Base-by-base conservation (phyloP, 1,140 invertebrate genomes). In the Lamellibrachia luymesi region DNA sequence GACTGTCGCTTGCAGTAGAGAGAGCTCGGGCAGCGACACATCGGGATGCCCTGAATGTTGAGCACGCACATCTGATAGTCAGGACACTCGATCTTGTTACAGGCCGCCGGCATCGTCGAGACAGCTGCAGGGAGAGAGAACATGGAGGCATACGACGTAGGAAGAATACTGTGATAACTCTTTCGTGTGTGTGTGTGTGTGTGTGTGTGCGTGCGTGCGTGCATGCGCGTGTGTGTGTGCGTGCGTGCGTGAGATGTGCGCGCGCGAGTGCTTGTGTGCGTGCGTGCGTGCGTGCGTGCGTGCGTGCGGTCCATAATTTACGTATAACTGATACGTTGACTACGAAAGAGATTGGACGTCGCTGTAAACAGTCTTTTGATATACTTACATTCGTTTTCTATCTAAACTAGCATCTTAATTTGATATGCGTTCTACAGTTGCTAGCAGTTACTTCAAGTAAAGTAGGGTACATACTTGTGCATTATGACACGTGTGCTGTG, bases 1-100 rank as follows among this genome's bases (percentile, higher is more conserved):
- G 52, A 50, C 38, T 38, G n/a, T 25, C 52, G 90, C 80, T 49
- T 51, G 90, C 93, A 93, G 49, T n/a, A 90, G 90, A 92, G 92
- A 10, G 89, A 56, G 22, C 91, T 93, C 22, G 92, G 93, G 51
- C 93, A 93, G 50, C 92, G 91, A 56, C 93, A 93, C 90, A 93
- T 91, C 56, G 93, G 93, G 90, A 93, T 92, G 50, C 93, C 92
- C 92, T 93, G 93, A 38, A 93, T 93, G 56, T 93, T 93, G 90
- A 93, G 90, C 27, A 91, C 91, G 90, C 93, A 93, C 50, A 92
- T 56, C 89, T 92, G 80, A 51, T 90, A 50, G 52, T 93, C 51
- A 22, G 92, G 51, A 91, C 93, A 93, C 17, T 38, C 27, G 17
- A 93, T 92, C 50, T 92, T 91, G 51, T 22, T 56, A 49, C 93